Evolutionary conservation across 2,888 invertebrate species (phyloP).

Genomic region (Volucella inflata): DNA sequence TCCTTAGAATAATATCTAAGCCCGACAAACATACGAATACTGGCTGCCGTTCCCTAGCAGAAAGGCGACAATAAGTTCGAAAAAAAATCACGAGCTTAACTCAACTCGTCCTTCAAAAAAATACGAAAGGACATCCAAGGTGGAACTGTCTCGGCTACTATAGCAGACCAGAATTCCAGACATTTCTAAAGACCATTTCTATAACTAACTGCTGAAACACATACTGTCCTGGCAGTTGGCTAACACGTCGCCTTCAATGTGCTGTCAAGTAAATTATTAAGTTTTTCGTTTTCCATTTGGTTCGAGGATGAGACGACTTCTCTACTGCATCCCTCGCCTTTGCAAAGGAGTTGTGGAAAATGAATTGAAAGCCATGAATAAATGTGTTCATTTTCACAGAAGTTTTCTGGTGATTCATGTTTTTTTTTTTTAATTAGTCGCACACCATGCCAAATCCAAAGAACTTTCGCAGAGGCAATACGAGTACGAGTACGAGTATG

Average conservation of each 20-base stretch:
- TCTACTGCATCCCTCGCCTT: constrained; percentile 1
- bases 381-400: constrained; percentile 18
- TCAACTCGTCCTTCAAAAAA: not conserved
- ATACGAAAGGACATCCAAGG: constrained; percentile 22
- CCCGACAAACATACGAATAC: not conserved
- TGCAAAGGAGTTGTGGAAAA: not conserved
- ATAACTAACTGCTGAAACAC: too few species aligned
- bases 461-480: too few species aligned
- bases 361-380: not conserved
- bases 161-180: constrained; percentile 5
- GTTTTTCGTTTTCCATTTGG: constrained; percentile 2
- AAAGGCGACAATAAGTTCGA: constrained; percentile 6
- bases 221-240: not conserved
- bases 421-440: not conserved
- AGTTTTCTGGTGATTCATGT: not conserved
- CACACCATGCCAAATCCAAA: too few species aligned
- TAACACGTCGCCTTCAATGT: constrained; percentile 9
- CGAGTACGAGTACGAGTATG: too few species aligned
- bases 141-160: not conserved
- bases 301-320: not conserved
- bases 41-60: not conserved
- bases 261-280: constrained; percentile 24
- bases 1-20: not conserved
- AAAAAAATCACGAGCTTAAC: not conserved
- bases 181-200: not conserved